Evolutionary conservation across 35 echinoderm and acorn worm species (phyloP).

Genomic region (Acanthaster planci): DNA sequence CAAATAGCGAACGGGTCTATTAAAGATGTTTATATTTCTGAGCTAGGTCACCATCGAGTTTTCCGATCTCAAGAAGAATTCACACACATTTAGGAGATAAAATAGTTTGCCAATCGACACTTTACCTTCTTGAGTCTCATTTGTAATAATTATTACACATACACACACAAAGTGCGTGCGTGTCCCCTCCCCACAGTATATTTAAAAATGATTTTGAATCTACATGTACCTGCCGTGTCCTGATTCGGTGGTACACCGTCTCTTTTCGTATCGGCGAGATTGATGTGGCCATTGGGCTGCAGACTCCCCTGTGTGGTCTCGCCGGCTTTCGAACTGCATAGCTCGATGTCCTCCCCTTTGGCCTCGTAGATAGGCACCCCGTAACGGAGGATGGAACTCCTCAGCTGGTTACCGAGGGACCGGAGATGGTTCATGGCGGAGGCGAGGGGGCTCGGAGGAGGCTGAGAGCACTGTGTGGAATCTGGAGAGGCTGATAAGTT

Average conservation of each 20-base stretch:
- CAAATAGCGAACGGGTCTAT: too few species aligned
- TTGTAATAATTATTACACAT: too few species aligned
- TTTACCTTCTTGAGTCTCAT: too few species aligned
- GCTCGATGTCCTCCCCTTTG: slow-evolving; percentile 38
- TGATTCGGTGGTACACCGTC: neutral
- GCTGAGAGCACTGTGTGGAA: neutral
- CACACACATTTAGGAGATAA: too few species aligned
- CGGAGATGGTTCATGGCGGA: slow-evolving; percentile 27
- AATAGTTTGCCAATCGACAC: too few species aligned
- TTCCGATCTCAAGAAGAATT: too few species aligned
- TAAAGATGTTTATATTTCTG: too few species aligned
- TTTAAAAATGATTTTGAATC: too few species aligned
- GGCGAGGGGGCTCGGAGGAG: neutral
- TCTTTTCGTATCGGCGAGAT: neutral
- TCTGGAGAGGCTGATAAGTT: neutral
- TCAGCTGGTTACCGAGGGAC: slow-evolving; percentile 28
- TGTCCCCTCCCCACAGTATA: too few species aligned
- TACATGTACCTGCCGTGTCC: too few species aligned
- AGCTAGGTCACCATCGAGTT: too few species aligned
- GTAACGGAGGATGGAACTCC: slow-evolving; percentile 20
- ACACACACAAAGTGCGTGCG: too few species aligned
- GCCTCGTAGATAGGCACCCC: slow-evolving; percentile 34
- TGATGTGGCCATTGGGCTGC: slow-evolving; percentile 33
- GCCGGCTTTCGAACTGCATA: neutral
- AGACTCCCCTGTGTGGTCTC: slow-evolving; percentile 16